Percentiles rank a stretch among this genome's conserved stretches.
phyloP scores from a whole-genome alignment of 2,113 vertebrate genomes.

The Hippocampus abdominalis region DNA sequence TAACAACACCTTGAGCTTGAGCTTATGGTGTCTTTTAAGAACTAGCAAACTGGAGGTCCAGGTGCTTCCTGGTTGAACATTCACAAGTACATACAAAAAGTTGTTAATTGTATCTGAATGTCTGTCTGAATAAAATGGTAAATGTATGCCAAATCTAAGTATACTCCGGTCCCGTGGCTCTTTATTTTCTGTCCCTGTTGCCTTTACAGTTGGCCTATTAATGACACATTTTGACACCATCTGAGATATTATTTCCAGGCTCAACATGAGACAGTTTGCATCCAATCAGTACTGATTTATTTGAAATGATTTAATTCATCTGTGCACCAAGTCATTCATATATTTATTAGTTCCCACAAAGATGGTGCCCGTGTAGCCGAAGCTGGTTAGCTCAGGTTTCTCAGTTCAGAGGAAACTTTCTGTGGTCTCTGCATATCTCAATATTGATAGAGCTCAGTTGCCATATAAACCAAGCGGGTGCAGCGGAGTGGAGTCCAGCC shows the following conservation, averaged over 20 bases:
- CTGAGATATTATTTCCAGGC: not conserved
- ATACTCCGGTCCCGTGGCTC: not conserved
- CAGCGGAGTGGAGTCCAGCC: constrained; percentile 30
- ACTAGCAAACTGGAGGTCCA: constrained; percentile 14
- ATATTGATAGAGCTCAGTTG: constrained; percentile 40
- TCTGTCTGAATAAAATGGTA: not conserved
- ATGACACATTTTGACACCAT: not conserved
- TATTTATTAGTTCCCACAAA: constrained; percentile 58
- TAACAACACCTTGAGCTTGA: constrained; percentile 38
- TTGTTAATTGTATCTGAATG: constrained; percentile 1
- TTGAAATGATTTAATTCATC: constrained; percentile 64
- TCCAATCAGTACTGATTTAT: constrained; percentile 26
- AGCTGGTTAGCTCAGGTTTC: constrained; percentile 55
- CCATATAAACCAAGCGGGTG: constrained; percentile 43
- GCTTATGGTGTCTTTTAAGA: constrained; percentile 32
- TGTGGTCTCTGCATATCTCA: constrained; percentile 25
- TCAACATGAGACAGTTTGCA: constrained; percentile 15
- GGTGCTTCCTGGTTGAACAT: constrained; percentile 32
- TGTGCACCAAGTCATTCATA: constrained; percentile 59
- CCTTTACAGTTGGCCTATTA: not conserved
- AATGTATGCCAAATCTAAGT: not conserved
- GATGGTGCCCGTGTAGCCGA: constrained; percentile 35
- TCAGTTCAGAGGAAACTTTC: constrained; percentile 18
- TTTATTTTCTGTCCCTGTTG: not conserved
- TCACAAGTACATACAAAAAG: constrained; percentile 2